Conservation (phyloP, 2,888 invertebrate genomes). For the Lasioglossum calceatum region DNA sequence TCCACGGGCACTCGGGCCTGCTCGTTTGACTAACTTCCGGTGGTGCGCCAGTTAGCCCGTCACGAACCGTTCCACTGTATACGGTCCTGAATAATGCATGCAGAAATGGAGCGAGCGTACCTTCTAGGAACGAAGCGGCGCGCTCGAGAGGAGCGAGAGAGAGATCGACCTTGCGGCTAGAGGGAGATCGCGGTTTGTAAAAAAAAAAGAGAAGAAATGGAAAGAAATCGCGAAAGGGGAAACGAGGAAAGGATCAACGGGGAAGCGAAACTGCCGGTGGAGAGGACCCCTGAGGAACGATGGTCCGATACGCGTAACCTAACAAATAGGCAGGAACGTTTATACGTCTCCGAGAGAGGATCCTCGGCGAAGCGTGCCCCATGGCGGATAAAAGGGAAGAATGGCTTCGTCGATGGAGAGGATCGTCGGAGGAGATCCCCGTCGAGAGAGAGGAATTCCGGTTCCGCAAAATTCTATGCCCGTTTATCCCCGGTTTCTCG, state of each 20-base stretch:
- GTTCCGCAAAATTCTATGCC: constrained; percentile 21
- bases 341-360: constrained; percentile 29
- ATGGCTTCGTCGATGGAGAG: not conserved
- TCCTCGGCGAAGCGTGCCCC: constrained; percentile 10
- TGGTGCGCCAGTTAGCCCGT: constrained; percentile 64
- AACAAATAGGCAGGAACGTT: constrained; percentile 44
- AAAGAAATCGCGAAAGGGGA: not conserved
- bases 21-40: constrained; percentile 73
- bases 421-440: not conserved
- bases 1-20: constrained; percentile 63
- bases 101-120: constrained; percentile 55
- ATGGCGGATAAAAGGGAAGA: constrained; percentile 33
- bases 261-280: constrained; percentile 9
- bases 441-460: constrained; percentile 6
- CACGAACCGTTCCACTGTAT: constrained; percentile 66
- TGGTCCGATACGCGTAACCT: constrained; percentile 32
- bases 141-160: constrained; percentile 19
- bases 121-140: constrained; percentile 29
- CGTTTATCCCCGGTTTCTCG: not conserved
- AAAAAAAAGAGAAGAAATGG: constrained; percentile 3
- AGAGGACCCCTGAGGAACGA: constrained; percentile 19
- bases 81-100: constrained; percentile 73
- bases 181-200: not conserved
- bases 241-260: constrained; percentile 51
- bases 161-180: not conserved